Evolutionary conservation across 23 tunicate species (phyloP).

Genomic region (Aplidium turbinatum): DNA sequence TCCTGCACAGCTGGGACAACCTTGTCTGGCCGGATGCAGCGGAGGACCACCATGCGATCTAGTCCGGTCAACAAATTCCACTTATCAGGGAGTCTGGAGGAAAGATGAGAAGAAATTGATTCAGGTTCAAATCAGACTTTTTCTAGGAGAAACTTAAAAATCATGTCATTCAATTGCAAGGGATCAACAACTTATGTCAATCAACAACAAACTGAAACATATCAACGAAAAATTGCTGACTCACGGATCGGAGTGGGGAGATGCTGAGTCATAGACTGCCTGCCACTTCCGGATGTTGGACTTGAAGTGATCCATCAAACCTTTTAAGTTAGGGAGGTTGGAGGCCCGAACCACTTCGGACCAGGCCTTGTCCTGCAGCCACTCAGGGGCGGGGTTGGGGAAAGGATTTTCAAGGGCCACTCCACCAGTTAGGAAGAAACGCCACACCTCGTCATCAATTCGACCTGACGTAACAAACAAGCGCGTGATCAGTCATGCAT

Average conservation of each 20-base stretch:
- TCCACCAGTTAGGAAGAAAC: constrained; percentile 96
- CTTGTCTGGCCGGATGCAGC: constrained; percentile 93
- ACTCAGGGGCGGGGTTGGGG: constrained; percentile 91
- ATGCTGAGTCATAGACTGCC: constrained; percentile 73
- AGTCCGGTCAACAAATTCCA: constrained; percentile 77
- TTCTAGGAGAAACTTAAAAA: no score
- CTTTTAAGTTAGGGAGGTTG: constrained; percentile 76
- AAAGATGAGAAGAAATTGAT: no score
- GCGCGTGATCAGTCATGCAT: not conserved
- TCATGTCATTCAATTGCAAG: no score
- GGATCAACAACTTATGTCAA: no score
- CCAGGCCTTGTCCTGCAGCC: constrained; percentile 97
- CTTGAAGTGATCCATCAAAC: constrained; percentile 77
- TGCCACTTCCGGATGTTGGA: constrained; percentile 56
- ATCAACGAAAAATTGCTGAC: not conserved
- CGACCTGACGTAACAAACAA: constrained; percentile 47
- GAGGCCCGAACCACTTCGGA: constrained; percentile 88
- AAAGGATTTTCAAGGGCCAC: constrained; percentile 91
- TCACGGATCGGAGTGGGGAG: constrained; percentile 82
- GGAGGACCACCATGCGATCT: constrained; percentile 81
- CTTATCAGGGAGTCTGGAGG: constrained; percentile 70
- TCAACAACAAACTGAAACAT: not conserved
- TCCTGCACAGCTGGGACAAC: constrained; percentile 89
- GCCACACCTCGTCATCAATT: constrained; percentile 87
- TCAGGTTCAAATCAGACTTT: no score